Conservation (phyloP, 2,888 invertebrate species). For the Syrphus vitripennis region DNA sequence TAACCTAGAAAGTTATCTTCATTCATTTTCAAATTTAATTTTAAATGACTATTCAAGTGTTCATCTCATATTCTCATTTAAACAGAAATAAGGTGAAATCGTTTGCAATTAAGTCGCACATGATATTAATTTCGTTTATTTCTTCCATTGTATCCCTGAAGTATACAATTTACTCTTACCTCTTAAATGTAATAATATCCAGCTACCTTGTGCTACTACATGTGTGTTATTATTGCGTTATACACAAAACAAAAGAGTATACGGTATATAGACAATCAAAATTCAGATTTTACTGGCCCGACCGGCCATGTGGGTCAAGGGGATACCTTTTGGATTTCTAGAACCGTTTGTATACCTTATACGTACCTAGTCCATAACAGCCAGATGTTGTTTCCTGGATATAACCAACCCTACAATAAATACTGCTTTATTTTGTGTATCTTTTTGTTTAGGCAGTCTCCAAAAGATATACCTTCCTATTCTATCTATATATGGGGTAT, state of each 20-base stretch:
- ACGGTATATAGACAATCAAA: constrained; percentile 60
- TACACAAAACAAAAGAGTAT: constrained; percentile 28
- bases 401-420: constrained; percentile 55
- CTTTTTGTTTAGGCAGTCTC: constrained; percentile 6
- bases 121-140: constrained; percentile 61
- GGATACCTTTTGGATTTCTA: constrained; percentile 37
- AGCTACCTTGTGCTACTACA: constrained; percentile 18
- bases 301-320: constrained; percentile 62
- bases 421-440: constrained; percentile 53
- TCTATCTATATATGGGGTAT: constrained; percentile 6
- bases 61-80: background rate
- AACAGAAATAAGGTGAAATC: constrained; percentile 50
- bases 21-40: background rate
- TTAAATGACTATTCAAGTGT: constrained; percentile 10
- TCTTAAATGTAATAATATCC: constrained; percentile 15
- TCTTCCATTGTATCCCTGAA: constrained; percentile 20
- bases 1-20: no score
- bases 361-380: constrained; percentile 67
- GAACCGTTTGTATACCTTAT: constrained; percentile 5
- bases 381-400: constrained; percentile 69
- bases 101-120: constrained; percentile 54
- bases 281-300: constrained; percentile 66
- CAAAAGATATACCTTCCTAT: constrained; percentile 29
- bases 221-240: background rate
- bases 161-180: constrained; percentile 44